phyloP scores from a whole-genome alignment of 64 coral and sea anemone genomes.

The Hydrozoanthus tunicans region DNA sequence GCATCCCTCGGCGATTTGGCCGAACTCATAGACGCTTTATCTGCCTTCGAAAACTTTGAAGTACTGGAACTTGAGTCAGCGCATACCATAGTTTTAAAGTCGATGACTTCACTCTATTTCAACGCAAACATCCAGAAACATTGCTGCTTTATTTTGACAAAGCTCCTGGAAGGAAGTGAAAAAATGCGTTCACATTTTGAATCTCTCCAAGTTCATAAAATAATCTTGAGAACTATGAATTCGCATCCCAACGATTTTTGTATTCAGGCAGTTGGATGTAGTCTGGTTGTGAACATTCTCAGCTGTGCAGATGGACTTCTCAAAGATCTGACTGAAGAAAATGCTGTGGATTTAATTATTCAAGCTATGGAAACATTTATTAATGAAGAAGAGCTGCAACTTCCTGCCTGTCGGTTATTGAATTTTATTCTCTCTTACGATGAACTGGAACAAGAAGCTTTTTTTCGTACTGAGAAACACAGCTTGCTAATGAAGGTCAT shows the following conservation, averaged over 20 bases:
- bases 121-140: conserved; percentile 25
- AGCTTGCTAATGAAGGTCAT: conserved; percentile 22
- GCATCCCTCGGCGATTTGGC: conserved; percentile 8
- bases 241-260: conserved; percentile 20
- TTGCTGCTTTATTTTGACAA: conserved; percentile 21
- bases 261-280: conserved; percentile 27
- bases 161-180: conserved; percentile 42
- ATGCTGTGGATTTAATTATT: conserved; percentile 27
- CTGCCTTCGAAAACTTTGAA: conserved; percentile 3
- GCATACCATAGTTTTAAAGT: conserved; percentile 41
- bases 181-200: conserved; percentile 5
- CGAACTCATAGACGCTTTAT: conserved; percentile 23
- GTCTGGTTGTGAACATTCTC: conserved; percentile 19
- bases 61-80: background rate
- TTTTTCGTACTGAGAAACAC: conserved; percentile 19
- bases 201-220: conserved; percentile 12
- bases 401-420: conserved; percentile 29
- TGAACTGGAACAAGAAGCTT: background rate
- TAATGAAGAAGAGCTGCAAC: conserved; percentile 35
- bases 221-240: conserved; percentile 21
- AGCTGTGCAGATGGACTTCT: background rate
- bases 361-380: conserved; percentile 26
- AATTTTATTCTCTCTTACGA: background rate
- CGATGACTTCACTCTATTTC: conserved; percentile 16
- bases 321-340: conserved; percentile 16